Base-by-base conservation (phyloP, 2,888 invertebrate genomes). In the Heliconius ethilla region DNA sequence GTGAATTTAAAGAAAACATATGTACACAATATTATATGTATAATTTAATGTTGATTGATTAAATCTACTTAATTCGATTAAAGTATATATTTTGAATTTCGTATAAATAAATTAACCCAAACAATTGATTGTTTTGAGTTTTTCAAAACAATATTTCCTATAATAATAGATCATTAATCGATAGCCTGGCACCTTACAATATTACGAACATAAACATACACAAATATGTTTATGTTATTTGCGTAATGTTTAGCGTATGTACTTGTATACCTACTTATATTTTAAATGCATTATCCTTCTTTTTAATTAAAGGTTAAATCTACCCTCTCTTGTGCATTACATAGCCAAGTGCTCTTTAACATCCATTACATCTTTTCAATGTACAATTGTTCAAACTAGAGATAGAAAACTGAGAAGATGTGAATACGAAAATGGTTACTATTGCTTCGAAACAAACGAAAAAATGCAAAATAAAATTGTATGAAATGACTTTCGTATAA, bases 281-380 rank as follows among this genome's bases (percentile, higher is more conserved):
- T 67, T 40, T 40, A 25, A 69, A 40, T 15, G 25, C 69, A 45
- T 69, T 69, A 69, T 69, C 69, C 69, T 69, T 67, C 40, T 67
- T 40, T 1, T 40, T 40, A 45, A 40, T 69, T 67, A 25, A 67
- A 40, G 69, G 40, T 69, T 25, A 40, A 40, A 37, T 37, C 37
- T 67, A 67, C 40, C 69, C 69, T 69, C 25, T 15, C 40, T 40
- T 40, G 25, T 25, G 25, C 6, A 69, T 40, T 69, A 40, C n/a
- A 15, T 18, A 15, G 13, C 15, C 27, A 40, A 69, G 69, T 40
- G 69, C 40, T 40, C 40, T 69, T 9, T 18, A 69, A 69, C 40
- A 40, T 69, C 69, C 69, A 69, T 69, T 69, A 69, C 15, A 40
- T 15, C n/a, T 69, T n/a, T 40, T 40, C 40, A 5, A 3, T 25